phyloP scores from a whole-genome alignment of 2,888 invertebrate genomes.

The Pyrrhia umbra region DNA sequence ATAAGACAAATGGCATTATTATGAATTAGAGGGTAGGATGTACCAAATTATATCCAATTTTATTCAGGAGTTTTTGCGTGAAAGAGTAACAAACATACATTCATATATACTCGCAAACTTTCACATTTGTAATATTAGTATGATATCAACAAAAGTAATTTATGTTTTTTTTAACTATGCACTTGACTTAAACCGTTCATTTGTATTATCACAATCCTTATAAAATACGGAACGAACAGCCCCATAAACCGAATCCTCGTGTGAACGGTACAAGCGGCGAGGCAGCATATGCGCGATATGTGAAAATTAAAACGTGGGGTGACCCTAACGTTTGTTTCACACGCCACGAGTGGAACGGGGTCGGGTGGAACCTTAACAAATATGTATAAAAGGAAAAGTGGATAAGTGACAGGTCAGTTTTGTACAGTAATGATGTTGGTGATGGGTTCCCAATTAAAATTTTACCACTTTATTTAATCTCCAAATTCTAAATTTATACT shows the following conservation, averaged over 20 bases:
- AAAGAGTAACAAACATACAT: too few species aligned
- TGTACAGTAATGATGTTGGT: neutral
- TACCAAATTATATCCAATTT: too few species aligned
- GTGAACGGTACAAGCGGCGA: conserved; percentile 72
- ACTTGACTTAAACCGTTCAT: neutral
- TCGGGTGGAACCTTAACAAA: conserved; percentile 43
- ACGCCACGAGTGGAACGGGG: conserved; percentile 59
- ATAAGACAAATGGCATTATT: too few species aligned
- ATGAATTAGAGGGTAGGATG: too few species aligned
- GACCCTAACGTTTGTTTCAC: conserved; percentile 60
- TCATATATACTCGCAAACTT: too few species aligned
- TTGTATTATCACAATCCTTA: conserved; percentile 29
- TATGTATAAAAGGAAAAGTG: conserved; percentile 40
- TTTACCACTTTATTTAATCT: too few species aligned
- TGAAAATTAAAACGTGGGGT: conserved; percentile 80
- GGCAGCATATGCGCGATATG: conserved; percentile 79
- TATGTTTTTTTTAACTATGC: neutral
- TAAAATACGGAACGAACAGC: conserved; percentile 39
- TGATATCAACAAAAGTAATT: too few species aligned
- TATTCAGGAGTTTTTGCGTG: too few species aligned
- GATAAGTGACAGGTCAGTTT: conserved; percentile 39
- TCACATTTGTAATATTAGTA: too few species aligned
- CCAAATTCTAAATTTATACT: too few species aligned
- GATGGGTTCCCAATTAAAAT: too few species aligned
- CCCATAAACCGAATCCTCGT: conserved; percentile 68